These are phyloP conservation scores for Pelmatolapia mariae DNA, from an alignment of 2,113 vertebrate genomes.

Conservation along the genomic window DNA sequence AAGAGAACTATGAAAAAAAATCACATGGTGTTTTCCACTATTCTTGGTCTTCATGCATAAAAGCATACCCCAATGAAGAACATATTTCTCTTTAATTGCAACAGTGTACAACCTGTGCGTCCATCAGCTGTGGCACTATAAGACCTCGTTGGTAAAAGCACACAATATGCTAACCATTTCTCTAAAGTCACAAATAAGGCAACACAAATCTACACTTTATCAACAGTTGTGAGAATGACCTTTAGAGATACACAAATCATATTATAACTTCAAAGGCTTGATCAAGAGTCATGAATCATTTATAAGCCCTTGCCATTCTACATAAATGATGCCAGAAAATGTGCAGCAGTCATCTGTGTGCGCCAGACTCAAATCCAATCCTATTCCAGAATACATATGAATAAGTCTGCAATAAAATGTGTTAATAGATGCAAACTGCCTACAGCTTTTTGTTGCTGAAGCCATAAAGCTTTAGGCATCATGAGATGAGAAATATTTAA, in stretches of 20 bases:
- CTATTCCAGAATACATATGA: neutral
- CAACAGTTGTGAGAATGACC: conserved; percentile 23
- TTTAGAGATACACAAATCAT: conserved; percentile 26
- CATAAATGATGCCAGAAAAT: conserved; percentile 21
- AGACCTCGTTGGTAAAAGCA: neutral
- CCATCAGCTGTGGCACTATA: neutral
- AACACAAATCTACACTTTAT: neutral
- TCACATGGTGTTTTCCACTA: neutral
- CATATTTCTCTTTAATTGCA: neutral
- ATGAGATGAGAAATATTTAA: neutral
- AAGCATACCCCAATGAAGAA: neutral
- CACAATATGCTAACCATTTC: neutral
- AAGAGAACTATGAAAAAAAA: neutral
- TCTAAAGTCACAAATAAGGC: neutral
- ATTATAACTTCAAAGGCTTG: conserved; percentile 35
- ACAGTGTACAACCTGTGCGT: neutral
- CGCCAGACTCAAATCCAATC: neutral
- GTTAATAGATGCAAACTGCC: conserved; percentile 42
- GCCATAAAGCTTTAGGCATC: conserved; percentile 22
- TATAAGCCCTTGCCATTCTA: neutral
- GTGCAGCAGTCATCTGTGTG: neutral
- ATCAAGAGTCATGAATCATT: conserved; percentile 38
- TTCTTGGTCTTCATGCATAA: neutral
- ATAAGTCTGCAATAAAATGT: conserved; percentile 18
- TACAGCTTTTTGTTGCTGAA: neutral